Base-by-base conservation (phyloP, 2,797 vertebrate species). In the Periparus ater region DNA sequence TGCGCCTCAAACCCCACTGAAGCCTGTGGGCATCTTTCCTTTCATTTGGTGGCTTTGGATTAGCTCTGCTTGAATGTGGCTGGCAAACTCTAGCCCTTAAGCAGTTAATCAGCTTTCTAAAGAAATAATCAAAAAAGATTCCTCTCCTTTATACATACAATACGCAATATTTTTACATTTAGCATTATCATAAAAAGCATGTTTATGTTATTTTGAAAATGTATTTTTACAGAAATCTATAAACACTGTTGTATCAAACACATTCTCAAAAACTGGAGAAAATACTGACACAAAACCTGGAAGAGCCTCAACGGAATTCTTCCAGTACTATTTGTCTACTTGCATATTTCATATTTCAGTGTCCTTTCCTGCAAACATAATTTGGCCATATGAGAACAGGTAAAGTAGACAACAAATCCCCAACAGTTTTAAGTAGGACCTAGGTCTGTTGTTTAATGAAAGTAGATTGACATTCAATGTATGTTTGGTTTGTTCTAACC, bases 171-270 rank as follows among this genome's bases (percentile, higher is more conserved):
- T 91, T 97, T 96, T 98, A 97, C 94, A 97, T 87, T 96, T 71
- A 96, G 88, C 81, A 91, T 96, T 93, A 91, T 98, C 94, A 95
- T 98, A 97, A 98, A 98, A 98, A 97, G 95, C 96, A 92, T 94
- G 78, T 97, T 96, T 83, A 97, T 96, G 96, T 97, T 93, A 84
- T 96, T 95, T 80, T 82, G 97, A 97, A 98, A 98, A 97, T 97
- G 97, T 81, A 95, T 97, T 97, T 96, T 96, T 97, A 97, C 95
- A 96, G 95, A 98, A 97, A 96, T 87, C 97, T 98, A 97, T 97
- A 98, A 98, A 98, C 96, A 97, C 96, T 91, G 91, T 95, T 94
- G 97, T 98, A 98, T 97, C 97, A 98, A 98, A 98, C 97, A 98
- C 98, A 96, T 97, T 96, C 94, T 98, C 96, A 97, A 97, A 98